Conservation (phyloP, 1,140 invertebrate genomes). For the Argopecten irradians region DNA sequence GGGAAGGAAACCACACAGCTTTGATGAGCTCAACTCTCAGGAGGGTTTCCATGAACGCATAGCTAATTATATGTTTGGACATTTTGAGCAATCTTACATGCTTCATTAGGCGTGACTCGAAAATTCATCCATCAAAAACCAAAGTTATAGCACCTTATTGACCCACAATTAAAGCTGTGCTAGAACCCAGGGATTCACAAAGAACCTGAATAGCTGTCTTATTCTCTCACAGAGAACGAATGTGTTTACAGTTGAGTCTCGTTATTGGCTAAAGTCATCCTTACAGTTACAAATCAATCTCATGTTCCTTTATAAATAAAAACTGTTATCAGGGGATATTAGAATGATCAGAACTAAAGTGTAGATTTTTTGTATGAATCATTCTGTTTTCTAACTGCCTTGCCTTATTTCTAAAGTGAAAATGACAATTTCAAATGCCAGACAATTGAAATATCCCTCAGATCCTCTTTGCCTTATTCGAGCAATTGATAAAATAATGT, state of each 20-base stretch:
- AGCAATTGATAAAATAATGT: background rate
- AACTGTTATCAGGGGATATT: background rate
- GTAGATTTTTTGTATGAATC: background rate
- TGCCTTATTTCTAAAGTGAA: background rate
- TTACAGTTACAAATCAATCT: background rate
- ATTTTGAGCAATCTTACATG: constrained; percentile 18
- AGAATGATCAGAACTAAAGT: background rate
- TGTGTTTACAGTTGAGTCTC: background rate
- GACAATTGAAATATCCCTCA: background rate
- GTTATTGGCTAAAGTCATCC: background rate
- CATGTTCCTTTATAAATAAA: background rate
- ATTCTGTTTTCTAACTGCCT: background rate
- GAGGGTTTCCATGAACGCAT: background rate
- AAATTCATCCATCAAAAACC: constrained; percentile 17
- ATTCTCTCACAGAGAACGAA: background rate
- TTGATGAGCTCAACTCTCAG: background rate
- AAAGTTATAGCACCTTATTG: constrained; percentile 22
- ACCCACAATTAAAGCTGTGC: constrained; percentile 14
- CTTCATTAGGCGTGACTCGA: background rate
- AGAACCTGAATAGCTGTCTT: background rate
- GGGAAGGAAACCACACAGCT: constrained; percentile 7
- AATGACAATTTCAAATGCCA: background rate
- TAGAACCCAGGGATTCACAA: background rate
- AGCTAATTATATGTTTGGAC: constrained; percentile 17
- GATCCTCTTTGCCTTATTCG: background rate